Evolutionary conservation across 2,113 vertebrate genomes (phyloP).

Genomic region (Lonchura striata): DNA sequence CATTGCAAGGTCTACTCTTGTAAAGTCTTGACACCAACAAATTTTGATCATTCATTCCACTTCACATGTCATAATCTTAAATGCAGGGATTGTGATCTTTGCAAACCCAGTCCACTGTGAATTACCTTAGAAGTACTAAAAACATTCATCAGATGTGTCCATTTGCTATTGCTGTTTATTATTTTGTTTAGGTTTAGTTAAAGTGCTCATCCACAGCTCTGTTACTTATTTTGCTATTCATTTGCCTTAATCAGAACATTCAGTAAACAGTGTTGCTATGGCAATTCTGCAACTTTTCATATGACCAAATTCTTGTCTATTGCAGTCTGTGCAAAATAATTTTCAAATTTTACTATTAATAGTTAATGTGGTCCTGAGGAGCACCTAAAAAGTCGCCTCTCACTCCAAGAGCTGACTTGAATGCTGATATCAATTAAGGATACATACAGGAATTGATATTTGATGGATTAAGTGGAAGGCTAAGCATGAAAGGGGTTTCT

Average conservation of each 20-base stretch:
- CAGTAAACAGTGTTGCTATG: conserved; percentile 52
- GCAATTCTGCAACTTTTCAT: conserved; percentile 41
- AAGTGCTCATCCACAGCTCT: neutral
- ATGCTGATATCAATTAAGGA: neutral
- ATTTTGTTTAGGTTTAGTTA: conserved; percentile 18
- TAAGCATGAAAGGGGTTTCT: neutral
- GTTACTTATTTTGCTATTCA: neutral
- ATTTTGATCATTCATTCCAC: neutral
- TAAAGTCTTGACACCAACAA: neutral
- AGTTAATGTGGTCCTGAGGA: neutral
- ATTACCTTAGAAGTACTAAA: neutral
- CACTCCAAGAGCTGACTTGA: neutral
- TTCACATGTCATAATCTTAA: neutral
- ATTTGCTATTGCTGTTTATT: neutral
- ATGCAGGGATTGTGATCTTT: neutral
- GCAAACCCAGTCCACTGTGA: neutral
- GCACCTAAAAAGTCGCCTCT: neutral
- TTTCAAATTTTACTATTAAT: neutral
- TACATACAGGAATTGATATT: neutral
- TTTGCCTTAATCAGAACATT: conserved; percentile 33
- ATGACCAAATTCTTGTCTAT: neutral
- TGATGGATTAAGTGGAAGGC: neutral
- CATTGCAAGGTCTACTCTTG: neutral
- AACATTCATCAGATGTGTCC: neutral
- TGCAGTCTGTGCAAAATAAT: neutral